A percentile compares a stretch with the other conserved stretches of the same genome.
phyloP scores from a whole-genome alignment of 2,113 vertebrate genomes.

The Piprites chloris region DNA sequence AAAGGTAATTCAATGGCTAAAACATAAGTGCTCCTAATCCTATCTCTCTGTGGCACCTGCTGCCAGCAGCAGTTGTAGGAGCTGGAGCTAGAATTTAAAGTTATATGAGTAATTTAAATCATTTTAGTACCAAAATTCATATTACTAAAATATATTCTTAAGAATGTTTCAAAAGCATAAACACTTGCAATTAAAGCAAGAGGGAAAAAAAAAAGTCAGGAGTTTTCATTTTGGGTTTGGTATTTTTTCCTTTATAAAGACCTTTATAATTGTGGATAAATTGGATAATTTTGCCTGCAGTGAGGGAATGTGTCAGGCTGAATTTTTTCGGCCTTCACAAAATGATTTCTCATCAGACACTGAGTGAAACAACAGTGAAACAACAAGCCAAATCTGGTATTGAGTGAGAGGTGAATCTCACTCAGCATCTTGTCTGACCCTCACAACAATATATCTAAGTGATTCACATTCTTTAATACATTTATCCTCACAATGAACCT shows the following conservation, averaged over 20 bases:
- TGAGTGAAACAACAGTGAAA: background rate
- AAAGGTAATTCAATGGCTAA: background rate
- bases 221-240: rapidly evolving
- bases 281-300: background rate
- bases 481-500: background rate
- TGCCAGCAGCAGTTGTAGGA: background rate
- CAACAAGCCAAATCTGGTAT: background rate
- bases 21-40: background rate
- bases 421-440: background rate
- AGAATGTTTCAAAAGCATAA: background rate
- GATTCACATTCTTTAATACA: background rate
- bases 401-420: background rate
- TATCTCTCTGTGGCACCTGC: background rate
- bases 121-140: background rate
- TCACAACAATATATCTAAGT: background rate
- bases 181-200: background rate
- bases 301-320: background rate
- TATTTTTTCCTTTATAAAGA: background rate
- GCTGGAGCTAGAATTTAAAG: background rate
- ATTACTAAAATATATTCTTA: background rate
- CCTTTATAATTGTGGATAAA: background rate
- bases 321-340: background rate
- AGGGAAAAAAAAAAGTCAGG: background rate
- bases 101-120: background rate
- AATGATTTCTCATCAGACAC: background rate